Base-by-base conservation (phyloP, 1,140 invertebrate genomes). In the Drosophila triauraria region DNA sequence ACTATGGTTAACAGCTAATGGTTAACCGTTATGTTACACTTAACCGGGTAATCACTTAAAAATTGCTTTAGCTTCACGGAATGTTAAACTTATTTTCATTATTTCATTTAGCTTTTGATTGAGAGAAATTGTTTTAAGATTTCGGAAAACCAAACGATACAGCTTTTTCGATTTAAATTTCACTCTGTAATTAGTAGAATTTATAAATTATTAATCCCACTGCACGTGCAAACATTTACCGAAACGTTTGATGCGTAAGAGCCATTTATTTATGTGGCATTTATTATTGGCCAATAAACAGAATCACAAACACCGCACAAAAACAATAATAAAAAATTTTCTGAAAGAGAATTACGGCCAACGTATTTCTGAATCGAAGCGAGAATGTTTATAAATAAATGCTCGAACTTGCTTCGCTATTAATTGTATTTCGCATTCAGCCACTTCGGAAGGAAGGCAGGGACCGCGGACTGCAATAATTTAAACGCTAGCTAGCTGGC, bases 381-480 rank as follows among this genome's bases (percentile, higher is more conserved):
- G 81, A 85, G 71, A 78, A 90, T 90, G 81, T 76, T 86, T 85
- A 86, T 86, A 85, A 82, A 90, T 91, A 88, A 86, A 82, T 75
- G 78, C 78, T 75, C 71, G 51, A 85, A 68, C 60, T 68, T 65
- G 48, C 61, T 76, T n/a, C 46, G 42, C 61, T 81, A 85, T 85
- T 85, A 78, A 86, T 81, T 79, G 82, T 86, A 48, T 79, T 79
- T 80, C 42, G 64, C 27, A 38, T 46, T 57, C 59, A 20, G 15
- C 10, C 44, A 71, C 32, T 48, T 61, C 62, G 58, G 20, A 72
- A 67, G 58, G 38, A 71, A 65, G 65, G n/a, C 44, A 43, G 32
- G 50, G 10, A 47, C 30, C 32, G 67, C 48, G 48, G 46, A 70
- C 56, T 54, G 59, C 65, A 81, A 78, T 78, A 64, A 78, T 63